These are phyloP conservation scores for Aphidius ervi DNA, from an alignment of 1,140 invertebrate genomes.

Conservation along the genomic window DNA sequence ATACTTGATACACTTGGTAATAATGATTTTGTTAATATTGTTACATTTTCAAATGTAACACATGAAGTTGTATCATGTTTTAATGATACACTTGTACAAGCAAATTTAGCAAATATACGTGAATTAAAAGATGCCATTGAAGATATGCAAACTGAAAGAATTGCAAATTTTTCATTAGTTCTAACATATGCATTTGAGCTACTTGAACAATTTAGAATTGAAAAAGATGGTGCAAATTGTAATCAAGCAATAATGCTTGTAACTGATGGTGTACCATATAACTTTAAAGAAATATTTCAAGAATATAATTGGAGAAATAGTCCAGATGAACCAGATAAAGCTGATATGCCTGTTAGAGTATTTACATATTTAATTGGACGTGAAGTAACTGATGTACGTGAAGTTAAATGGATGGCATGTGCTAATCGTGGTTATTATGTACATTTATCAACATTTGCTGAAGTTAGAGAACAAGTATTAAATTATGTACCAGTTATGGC, in stretches of 20 bases:
- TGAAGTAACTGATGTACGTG: conserved; percentile 74
- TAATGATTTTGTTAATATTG: conserved; percentile 98
- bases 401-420: conserved; percentile 97
- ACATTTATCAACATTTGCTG: conserved; percentile 86
- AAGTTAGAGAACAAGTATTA: conserved; percentile 90
- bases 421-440: conserved; percentile 91
- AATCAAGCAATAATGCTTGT: conserved; percentile 98
- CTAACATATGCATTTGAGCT: conserved; percentile 87
- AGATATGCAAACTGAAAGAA: conserved; percentile 75
- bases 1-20: conserved; percentile 96
- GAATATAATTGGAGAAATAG: conserved; percentile 77
- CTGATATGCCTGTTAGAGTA: conserved; percentile 77
- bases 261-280: conserved; percentile 94
- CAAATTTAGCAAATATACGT: conserved; percentile 83
- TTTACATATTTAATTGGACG: conserved; percentile 97
- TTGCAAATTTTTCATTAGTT: conserved; percentile 92
- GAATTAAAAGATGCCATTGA: conserved; percentile 77
- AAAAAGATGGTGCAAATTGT: conserved; percentile 61
- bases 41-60: conserved; percentile 77
- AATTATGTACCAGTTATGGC: conserved; percentile 90
- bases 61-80: conserved; percentile 83
- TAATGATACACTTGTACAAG: conserved; percentile 79
- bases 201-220: conserved; percentile 60
- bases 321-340: conserved; percentile 71
- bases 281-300: conserved; percentile 87